Percentiles rank a stretch among this genome's conserved stretches.
Conservation (phyloP, 2,888 invertebrate genomes). For the Tiliacea aurago region DNA sequence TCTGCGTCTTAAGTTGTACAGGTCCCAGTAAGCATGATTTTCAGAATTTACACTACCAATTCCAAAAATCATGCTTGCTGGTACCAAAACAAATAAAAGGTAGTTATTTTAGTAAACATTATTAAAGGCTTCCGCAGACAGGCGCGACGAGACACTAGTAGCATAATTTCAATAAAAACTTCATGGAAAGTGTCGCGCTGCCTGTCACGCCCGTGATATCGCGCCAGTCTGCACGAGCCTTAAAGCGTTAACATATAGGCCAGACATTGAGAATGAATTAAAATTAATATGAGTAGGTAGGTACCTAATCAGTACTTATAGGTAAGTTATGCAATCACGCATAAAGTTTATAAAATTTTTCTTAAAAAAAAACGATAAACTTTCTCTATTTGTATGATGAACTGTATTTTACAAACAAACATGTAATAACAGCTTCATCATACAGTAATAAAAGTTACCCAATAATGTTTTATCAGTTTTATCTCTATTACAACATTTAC, state of each 20-base stretch:
- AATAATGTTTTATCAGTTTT: slow-evolving; percentile 41
- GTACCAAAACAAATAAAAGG: slow-evolving; percentile 5
- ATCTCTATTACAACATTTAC: slow-evolving; percentile 61
- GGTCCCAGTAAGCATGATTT: slow-evolving; percentile 5
- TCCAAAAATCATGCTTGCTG: too few relatives aligned
- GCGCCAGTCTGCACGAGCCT: background rate
- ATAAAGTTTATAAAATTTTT: background rate
- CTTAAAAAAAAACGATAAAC: slow-evolving; percentile 15
- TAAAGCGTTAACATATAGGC: background rate
- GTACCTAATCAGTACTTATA: slow-evolving; percentile 15
- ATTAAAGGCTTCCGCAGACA: background rate
- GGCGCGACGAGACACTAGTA: too few relatives aligned
- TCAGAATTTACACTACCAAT: background rate
- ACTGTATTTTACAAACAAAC: slow-evolving; percentile 18
- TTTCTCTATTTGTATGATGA: slow-evolving; percentile 40
- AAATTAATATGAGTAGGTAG: background rate
- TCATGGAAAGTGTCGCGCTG: too few relatives aligned
- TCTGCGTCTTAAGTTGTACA: slow-evolving; percentile 2
- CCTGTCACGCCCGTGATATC: too few relatives aligned
- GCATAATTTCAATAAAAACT: too few relatives aligned
- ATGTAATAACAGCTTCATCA: slow-evolving; percentile 19
- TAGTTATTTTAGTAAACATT: background rate
- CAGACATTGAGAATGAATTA: slow-evolving; percentile 1
- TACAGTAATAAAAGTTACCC: slow-evolving; percentile 42
- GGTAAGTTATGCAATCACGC: slow-evolving; percentile 15